Base-by-base conservation (phyloP, 2,113 vertebrate genomes). In the Seriola dumerili region DNA sequence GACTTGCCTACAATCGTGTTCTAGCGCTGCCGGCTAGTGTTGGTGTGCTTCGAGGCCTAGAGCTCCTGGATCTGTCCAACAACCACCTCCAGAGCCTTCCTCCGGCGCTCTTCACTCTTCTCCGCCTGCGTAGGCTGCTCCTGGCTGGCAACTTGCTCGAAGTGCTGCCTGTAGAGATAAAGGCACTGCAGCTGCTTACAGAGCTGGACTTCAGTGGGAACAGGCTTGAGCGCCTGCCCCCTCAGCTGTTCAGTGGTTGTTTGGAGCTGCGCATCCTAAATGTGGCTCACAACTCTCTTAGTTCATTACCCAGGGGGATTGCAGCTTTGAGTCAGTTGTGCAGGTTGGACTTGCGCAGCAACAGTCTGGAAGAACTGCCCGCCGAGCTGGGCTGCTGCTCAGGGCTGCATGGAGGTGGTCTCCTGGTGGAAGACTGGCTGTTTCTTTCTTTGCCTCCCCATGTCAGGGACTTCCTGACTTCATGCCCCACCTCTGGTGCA, bases 21-120 rank as follows among this genome's bases (percentile, higher is more conserved):
- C 46, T 90, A 59, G 79, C 74, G 0, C 77, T 96, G 12, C 94
- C 95, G 0, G 70, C 89, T 12, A 92, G 94, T 8, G 88, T 96
- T 0, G 91, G 92, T 3, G 85, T 94, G 5, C 88, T 96, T 17
- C 90, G 89, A 13, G 88, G 87, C 19, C 82, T 97, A 5, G 95
- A 96, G 87, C 76, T 95, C 36, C 81, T 96, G 10, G 94, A 95
- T 75, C 86, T 96, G 29, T 88, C 93, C 34, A 89, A 95, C 88
- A 96, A 96, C 71, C 94, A 92, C 63, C 91, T 96, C 44, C 88
- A 90, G 68, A 88, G 65, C 38, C 84, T 97, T 16, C 95, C 95
- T 2, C 77, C 80, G 0, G 84, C 93, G 0, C 94, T 96, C 21
- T 96, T 96, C 80, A 92, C 89, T 5, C 90, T 96, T 1, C 94